Base-by-base conservation (phyloP, 1,140 invertebrate species). In the Temnothorax longispinosus region DNA sequence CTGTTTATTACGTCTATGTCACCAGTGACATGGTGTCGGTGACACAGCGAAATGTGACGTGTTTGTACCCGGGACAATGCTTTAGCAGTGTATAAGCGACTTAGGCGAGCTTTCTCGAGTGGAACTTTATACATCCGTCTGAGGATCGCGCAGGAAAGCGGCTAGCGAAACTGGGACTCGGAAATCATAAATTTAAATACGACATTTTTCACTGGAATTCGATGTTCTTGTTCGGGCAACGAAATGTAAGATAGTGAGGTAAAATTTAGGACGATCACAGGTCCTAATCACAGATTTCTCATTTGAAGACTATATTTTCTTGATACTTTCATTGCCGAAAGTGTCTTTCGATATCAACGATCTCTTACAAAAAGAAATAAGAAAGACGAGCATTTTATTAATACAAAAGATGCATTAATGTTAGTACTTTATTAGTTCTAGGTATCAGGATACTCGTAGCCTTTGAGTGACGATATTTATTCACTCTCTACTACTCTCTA, bases 41-140 rank as follows among this genome's bases (percentile, higher is more conserved):
- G 88, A 89, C 15, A 87, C 64, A 65, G 10, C 65, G 88, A 35
- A 89, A 89, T 76, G 84, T 65, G 84, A 90, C 56, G 64, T 64
- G 44, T 41, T 65, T 52, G 8, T 44, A 50, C 54, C 47, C 54
- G 27, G 27, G 60, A 81, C 50, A 74, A 58, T 35, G 18, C 18
- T 21, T 11, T 44, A 21, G 27, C 27, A n/a, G 35, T 38, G 56
- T 58, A 4, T 27, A 81, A 18, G 35, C 47, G 32, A 76, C 3
- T 35, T 47, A 47, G 50, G 50, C 27, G 54, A 32, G 71, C 74
- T 86, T 82, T 89, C 87, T 80, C 87, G 47, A 69, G 85, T 69
- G 75, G 75, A 80, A 80, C 85, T 69, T 47, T n/a, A 11, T n/a
- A 64, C 54, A 85, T 88, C 54, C 47, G 56, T 54, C n/a, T 41